Evolutionary conservation across 2,113 vertebrate genomes (phyloP), one percentile per base, ranked within the genome.

Genomic region (Melanostigma gelatinosum): DNA sequence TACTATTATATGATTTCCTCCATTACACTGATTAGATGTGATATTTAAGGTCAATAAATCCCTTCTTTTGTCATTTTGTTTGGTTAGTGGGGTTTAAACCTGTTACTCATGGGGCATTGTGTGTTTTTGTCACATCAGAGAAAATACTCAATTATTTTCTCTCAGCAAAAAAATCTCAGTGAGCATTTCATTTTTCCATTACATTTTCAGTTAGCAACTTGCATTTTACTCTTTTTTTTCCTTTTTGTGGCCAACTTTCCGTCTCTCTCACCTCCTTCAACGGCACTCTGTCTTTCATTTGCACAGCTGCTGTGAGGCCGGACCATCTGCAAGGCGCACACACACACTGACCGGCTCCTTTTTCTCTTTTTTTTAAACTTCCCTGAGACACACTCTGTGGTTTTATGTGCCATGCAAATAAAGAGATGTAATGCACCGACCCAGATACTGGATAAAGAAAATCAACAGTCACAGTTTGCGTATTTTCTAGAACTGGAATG

Each of bases 211-310:
- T 78, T 71, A 83, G 89, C 81, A 88, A 89, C 87, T 89, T 87
- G 87, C 87, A 72, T 84, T 91, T 92, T 90, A 84, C 89, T 92
- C 81, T 91, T 89, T 84, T 84, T 81, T 9, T 57, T 27, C n/a
- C 76, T 82, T 75, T 88, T 79, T 64, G 87, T 85, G 80, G 93
- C 92, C 92, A 94, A 93, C 91, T 94, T 94, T 94, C 94, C 94
- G 91, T 82, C 80, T 80, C 89, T 80, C 87, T 85, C 85, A 55
- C 68, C 89, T 91, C 85, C 87, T 93, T 89, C 82, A 91, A 65
- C 80, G 75, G 89, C 91, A 88, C 91, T 88, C 84, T 34, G 85
- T 92, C 90, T 93, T 91, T 94, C 92, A 90, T 94, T 94, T 93
- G 88, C 92, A 91, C 91, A 92, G 92, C 93, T 94, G 93, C 88